Evolutionary conservation across 2,797 vertebrate species (phyloP), one percentile per base, ranked within the genome.

Genomic region (Chelon labrosus): DNA sequence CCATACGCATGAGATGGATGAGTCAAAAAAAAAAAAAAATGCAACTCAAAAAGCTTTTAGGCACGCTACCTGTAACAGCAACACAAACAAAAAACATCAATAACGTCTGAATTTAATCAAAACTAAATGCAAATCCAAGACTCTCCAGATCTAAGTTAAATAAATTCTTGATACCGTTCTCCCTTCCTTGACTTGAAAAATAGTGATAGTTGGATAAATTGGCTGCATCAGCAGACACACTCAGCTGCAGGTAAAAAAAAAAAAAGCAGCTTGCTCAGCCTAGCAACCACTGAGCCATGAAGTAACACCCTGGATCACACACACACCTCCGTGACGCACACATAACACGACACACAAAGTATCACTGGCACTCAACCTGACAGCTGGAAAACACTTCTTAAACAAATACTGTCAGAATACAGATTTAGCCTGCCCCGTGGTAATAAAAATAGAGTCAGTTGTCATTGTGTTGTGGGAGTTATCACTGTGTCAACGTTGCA

Each of bases 291-390:
- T 60, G 71, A 84, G 68, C 65, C 63, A 53, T 71, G 73, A 13
- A 65, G 51, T 27, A 83, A 76, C 35, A 72, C 72, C 59, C 69
- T 35, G 11, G 7, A 20, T 61, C 44, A 80, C 63, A 53, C 19
- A 60, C 65, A 70, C 27, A 22, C 9, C 1, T 3, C 1, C 22
- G 1, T 22, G n/a, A n/a, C n/a, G n/a, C n/a, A n/a, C n/a, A 51
- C 38, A 52, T 38, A 73, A 53, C 61, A 65, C 17, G 22, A 52
- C 14, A 12, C 58, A 71, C 42, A 53, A 59, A 5, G 25, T 75
- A 70, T 82, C 70, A 78, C 83, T 79, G 87, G 59, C 17, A 64
- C 56, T 70, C 20, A 55, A 38, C 51, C 72, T 79, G 73, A 85
- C 78, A 76, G 65, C 62, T 69, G 51, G 77, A 53, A 0, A 61